phyloP scores from a whole-genome alignment of 1,140 invertebrate species.

The Heterodera carotae region DNA sequence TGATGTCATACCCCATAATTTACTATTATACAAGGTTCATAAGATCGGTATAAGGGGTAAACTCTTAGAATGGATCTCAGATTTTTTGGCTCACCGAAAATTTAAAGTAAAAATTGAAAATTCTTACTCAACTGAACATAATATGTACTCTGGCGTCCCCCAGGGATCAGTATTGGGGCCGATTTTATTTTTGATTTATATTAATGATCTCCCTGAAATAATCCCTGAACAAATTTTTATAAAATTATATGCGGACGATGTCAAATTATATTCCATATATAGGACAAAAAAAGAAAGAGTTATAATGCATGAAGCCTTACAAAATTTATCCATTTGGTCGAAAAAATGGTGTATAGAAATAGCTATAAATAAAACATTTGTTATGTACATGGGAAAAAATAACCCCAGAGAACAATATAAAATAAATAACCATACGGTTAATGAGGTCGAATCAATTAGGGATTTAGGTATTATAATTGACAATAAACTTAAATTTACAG shows the following conservation, averaged over 20 bases:
- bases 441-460: neutral
- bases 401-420: conserved; percentile 14
- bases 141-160: conserved; percentile 8
- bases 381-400: conserved; percentile 3
- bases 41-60: conserved; percentile 2
- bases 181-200: conserved; percentile 5
- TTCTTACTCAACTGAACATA: neutral
- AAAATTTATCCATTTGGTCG: neutral
- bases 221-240: neutral
- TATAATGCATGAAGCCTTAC: neutral
- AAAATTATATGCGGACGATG: conserved; percentile 1
- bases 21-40: neutral
- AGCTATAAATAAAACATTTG: conserved; percentile 5
- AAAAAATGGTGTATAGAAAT: neutral
- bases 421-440: neutral
- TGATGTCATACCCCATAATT: neutral
- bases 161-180: conserved; percentile 9
- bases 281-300: neutral
- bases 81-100: neutral
- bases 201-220: conserved; percentile 9
- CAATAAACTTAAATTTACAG: neutral
- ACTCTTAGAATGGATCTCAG: neutral
- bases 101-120: conserved; percentile 12
- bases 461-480: conserved; percentile 1
- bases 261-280: neutral